Evolutionary conservation across 2,797 vertebrate genomes (phyloP), one percentile per base, ranked within the genome.

Genomic region (Anableps anableps): DNA sequence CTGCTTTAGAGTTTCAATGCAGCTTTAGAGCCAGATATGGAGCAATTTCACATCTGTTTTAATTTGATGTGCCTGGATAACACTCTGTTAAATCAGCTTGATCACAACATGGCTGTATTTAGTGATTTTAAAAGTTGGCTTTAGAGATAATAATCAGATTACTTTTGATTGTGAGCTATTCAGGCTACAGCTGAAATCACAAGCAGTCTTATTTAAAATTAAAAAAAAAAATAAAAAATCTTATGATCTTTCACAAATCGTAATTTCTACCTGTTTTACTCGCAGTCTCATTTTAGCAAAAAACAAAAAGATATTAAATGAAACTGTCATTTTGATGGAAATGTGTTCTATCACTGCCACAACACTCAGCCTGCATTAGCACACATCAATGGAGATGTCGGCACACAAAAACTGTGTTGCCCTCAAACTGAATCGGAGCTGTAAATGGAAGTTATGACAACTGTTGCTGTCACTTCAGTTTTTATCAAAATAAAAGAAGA

Each of bases 41-140:
- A 91, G 93, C 91, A 93, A 93, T 95, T 95, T 94, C 93, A 93
- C 95, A 94, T 94, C 93, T 95, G 93, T 93, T 94, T 92, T 94
- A 94, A 94, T 94, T 94, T 94, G 91, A 94, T 92, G 92, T 91
- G 91, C 88, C 84, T 82, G 88, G 89, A 94, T 94, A 91, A 87
- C 92, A 90, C 94, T 88, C 89, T 94, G 93, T 94, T 92, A 95
- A 94, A 95, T 95, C 82, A 80, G 88, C 93, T 92, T 92, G 91
- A 94, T 95, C 92, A 81, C 94, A 92, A 94, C 91, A 93, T 84
- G 92, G 83, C 86, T 93, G 88, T 91, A 87, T 92, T 95, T 92
- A 93, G 93, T 94, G 94, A 95, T 94, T 95, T 93, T 91, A 90
- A 91, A 93, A 93, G 92, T 94, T 92, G 91, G 91, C 90, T 93